Conservation (phyloP, 2,888 invertebrate genomes). For the Cantharis nigra region DNA sequence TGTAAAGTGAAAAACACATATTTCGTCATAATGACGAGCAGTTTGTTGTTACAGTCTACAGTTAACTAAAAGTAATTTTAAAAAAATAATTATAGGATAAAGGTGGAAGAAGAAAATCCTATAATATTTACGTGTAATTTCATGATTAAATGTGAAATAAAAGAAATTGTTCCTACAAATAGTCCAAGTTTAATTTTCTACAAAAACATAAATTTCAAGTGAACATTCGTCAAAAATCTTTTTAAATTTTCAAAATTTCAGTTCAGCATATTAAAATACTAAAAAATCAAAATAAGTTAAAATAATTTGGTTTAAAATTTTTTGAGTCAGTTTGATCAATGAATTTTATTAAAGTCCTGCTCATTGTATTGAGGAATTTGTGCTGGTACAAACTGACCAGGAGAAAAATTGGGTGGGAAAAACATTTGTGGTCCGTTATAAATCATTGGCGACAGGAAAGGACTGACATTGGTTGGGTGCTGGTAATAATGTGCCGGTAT, state of each 20-base stretch:
- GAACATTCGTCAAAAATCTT: neutral
- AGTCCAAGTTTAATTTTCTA: neutral
- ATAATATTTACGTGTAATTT: neutral
- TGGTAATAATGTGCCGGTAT: neutral
- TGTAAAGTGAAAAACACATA: neutral
- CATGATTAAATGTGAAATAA: neutral
- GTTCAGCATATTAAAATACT: neutral
- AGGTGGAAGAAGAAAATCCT: neutral
- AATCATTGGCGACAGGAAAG: conserved; percentile 10
- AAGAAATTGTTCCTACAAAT: neutral
- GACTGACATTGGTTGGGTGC: conserved; percentile 20
- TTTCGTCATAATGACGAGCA: neutral
- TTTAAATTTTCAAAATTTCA: neutral
- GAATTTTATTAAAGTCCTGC: neutral
- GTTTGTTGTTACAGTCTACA: neutral
- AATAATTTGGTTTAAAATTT: neutral
- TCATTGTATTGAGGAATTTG: neutral
- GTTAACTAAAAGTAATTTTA: neutral
- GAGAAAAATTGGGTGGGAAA: conserved; percentile 40
- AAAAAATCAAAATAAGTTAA: neutral
- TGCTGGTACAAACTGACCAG: conserved; percentile 11
- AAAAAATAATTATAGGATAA: neutral
- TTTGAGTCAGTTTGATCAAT: neutral
- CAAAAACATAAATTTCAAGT: neutral
- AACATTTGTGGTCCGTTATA: conserved; percentile 29